Evolutionary conservation across 2,797 vertebrate genomes (phyloP).

Genomic region (Acrossocheilus wenchowensis): DNA sequence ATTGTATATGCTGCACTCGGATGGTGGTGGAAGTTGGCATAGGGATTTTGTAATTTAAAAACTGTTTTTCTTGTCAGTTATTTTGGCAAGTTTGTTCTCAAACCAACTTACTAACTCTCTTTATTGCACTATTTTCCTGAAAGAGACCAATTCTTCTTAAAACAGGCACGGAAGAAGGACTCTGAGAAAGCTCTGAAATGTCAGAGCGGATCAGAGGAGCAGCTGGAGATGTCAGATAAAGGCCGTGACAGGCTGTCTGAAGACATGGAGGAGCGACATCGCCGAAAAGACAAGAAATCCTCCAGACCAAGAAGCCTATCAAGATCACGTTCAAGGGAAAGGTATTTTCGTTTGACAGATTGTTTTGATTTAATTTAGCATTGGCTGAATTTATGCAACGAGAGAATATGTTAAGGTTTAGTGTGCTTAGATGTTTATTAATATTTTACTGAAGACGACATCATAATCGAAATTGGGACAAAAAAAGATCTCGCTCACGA

Average conservation of each 20-base stretch:
- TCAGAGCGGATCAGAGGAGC: constrained; percentile 87
- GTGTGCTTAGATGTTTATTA: constrained; percentile 17
- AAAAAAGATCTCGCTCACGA: constrained; percentile 84
- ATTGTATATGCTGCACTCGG: constrained; percentile 23
- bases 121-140: constrained; percentile 99
- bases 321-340: constrained; percentile 92
- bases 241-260: constrained; percentile 88
- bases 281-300: constrained; percentile 88
- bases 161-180: constrained; percentile 98
- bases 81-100: constrained; percentile 70
- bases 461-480: constrained; percentile 91
- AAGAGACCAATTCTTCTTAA: constrained; percentile 99
- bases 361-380: background rate
- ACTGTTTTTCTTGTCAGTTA: constrained; percentile 67
- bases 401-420: background rate
- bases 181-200: constrained; percentile 92
- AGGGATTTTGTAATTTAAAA: constrained; percentile 67
- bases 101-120: constrained; percentile 98
- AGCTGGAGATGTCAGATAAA: constrained; percentile 84
- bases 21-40: constrained; percentile 26
- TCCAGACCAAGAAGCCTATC: constrained; percentile 90
- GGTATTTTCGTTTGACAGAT: constrained; percentile 69
- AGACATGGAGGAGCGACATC: constrained; percentile 92
- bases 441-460: constrained; percentile 82
- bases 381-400: background rate